Evolutionary conservation across 2,113 vertebrate species (phyloP).

Genomic region (western clawed frog (Xenopus tropicalis)): DNA sequence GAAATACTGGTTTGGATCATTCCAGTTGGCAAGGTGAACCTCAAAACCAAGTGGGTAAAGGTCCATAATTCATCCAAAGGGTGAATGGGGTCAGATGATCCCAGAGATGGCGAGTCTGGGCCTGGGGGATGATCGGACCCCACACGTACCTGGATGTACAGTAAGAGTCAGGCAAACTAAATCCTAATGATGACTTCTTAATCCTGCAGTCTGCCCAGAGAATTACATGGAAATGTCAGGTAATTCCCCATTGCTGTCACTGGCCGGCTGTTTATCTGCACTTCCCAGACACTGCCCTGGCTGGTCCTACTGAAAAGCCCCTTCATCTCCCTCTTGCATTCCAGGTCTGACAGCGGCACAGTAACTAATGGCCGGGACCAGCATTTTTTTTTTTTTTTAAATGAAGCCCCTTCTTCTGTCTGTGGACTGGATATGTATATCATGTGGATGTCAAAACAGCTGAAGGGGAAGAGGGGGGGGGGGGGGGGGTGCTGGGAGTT

Average conservation of each 20-base stretch:
- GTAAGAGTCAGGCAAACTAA: conserved; percentile 1
- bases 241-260: conserved; percentile 37
- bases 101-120: background rate
- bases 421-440: background rate
- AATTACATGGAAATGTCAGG: conserved; percentile 45
- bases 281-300: conserved; percentile 21
- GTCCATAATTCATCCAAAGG: too few relatives aligned
- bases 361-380: background rate
- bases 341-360: conserved; percentile 30
- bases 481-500: too few relatives aligned
- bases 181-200: conserved; percentile 36
- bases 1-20: too few relatives aligned
- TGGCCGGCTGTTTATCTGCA: conserved; percentile 48
- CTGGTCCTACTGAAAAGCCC: background rate
- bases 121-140: too few relatives aligned
- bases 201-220: conserved; percentile 48
- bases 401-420: background rate
- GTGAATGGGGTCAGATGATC: too few relatives aligned
- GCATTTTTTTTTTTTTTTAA: background rate
- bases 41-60: too few relatives aligned
- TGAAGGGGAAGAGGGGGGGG: too few relatives aligned
- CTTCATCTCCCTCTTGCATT: conserved; percentile 18
- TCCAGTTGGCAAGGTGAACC: too few relatives aligned
- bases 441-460: too few relatives aligned
- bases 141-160: background rate